Evolutionary conservation across 2,797 vertebrate genomes (phyloP), one percentile per base, ranked within the genome.

Genomic region (Acanthis flammea): DNA sequence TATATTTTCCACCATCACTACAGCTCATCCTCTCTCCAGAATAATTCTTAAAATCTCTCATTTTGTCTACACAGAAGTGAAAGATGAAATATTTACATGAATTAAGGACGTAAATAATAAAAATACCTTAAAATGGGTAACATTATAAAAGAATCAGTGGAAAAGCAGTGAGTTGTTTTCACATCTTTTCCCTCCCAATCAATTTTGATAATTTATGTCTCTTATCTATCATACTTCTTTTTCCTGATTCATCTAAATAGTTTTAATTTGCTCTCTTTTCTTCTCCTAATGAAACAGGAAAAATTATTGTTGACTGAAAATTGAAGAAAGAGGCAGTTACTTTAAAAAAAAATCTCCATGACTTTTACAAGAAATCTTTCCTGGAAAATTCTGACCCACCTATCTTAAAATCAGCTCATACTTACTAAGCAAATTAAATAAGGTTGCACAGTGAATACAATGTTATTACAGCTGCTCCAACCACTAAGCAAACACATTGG

Each of bases 381-480:
- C 58, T 78, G 62, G 70, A 77, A 95, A 91, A 75, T 84, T 86
- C 37, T 60, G 54, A 88, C 15, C 66, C 37, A 73, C 4, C 8
- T 74, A 14, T 72, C 25, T 86, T 62, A 81, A 86, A 92, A 78
- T 92, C 66, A 73, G 3, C 13, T 86, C 51, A n/a, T 15, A 12
- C 24, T 88, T 70, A 75, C 21, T 75, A 33, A 79, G 25, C 44
- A 48, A 83, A 84, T 58, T 41, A 58, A 92, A 73, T 62, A 62
- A 45, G 7, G 31, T 42, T 81, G 44, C 25, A 48, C 30, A 63
- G 5, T 57, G 44, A 70, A 65, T 15, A 66, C 30, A 81, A 22
- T 92, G 77, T 95, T 97, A 81, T 92, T 86, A 35, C 86, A 96
- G 93, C 92, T 96, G 90, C 60, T 86, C 37, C 60, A 85, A 81